Evolutionary conservation across 2,797 vertebrate species (phyloP).

Genomic region (Hypotaenidia okinawae): DNA sequence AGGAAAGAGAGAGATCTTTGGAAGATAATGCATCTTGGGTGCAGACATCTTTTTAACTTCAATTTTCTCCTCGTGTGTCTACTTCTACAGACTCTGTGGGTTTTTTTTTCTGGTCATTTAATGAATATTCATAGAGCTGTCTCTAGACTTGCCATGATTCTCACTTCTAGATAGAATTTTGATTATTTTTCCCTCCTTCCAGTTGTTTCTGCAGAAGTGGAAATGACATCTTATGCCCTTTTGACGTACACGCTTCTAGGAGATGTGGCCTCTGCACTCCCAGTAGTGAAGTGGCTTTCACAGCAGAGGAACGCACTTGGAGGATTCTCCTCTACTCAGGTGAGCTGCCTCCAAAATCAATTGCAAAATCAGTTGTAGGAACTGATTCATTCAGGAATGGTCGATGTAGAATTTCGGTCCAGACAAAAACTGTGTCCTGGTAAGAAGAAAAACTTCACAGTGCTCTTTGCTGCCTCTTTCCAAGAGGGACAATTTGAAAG

Average conservation of each 20-base stretch:
- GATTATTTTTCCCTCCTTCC: not conserved
- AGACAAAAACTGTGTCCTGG: not conserved
- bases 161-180: not conserved
- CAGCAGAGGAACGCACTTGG: constrained; percentile 92
- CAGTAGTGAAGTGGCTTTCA: constrained; percentile 95
- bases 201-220: constrained; percentile 95
- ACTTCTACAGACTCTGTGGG: not conserved
- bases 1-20: not conserved
- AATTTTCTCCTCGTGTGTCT: not conserved
- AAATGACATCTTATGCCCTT: constrained; percentile 93
- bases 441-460: not conserved
- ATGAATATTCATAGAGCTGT: not conserved
- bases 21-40: not conserved
- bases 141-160: not conserved
- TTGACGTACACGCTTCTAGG: constrained; percentile 90
- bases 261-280: constrained; percentile 89
- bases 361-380: not conserved
- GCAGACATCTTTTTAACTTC: not conserved
- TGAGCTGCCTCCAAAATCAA: constrained; percentile 7
- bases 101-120: too few species aligned
- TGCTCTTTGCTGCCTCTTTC: not conserved
- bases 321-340: constrained; percentile 95
- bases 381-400: not conserved
- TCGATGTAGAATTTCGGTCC: not conserved
- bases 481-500: not conserved